Evolutionary conservation across 2,888 invertebrate genomes (phyloP), one percentile per base, ranked within the genome.

Genomic region (Melanostoma scalare): DNA sequence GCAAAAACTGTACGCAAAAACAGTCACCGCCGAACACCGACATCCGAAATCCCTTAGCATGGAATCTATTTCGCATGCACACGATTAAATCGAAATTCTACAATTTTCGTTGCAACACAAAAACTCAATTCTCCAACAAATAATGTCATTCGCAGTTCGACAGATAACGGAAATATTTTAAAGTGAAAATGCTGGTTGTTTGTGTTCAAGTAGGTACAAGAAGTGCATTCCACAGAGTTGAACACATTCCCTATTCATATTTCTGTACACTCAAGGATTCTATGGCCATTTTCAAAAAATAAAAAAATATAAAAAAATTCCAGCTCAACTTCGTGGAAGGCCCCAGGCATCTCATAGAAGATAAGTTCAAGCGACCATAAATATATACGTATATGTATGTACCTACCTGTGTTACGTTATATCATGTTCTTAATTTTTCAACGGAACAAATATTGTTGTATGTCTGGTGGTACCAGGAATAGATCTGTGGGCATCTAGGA

Each of bases 91-190:
- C n/a, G 50, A 61, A 73, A 74, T 42, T 63, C 61, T 63, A 63
- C 74, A 68, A 73, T 73, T 73, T 44, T 73, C 56, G 44, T 6
- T 38, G 33, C 40, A 44, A 55, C 61, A 48, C 44, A 38, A 30
- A 9, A 30, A 53, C 50, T 55, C 61, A 31, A 40, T 35, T 69
- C 50, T 35, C 63, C 10, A 74, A 44, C 67, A 74, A 74, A 77
- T 77, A 58, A 58, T 52, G 52, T 52, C 63, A 56, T 74, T 74
- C 74, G 8, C 61, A 73, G 56, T 74, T 56, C 61, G 63, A 74
- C 56, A 63, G 31, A 69, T 56, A 61, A 61, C 55, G 60, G 55
- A 38, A 74, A 73, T 73, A 60, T 42, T 52, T 63, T 58, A 6
- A 46, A 36, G 36, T 38, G 31, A 8, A 55, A 30, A 48, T 56